Conservation (phyloP, 37 sponge, comb jelly and placozoan species). For the Diacarnus erythraeanus region DNA sequence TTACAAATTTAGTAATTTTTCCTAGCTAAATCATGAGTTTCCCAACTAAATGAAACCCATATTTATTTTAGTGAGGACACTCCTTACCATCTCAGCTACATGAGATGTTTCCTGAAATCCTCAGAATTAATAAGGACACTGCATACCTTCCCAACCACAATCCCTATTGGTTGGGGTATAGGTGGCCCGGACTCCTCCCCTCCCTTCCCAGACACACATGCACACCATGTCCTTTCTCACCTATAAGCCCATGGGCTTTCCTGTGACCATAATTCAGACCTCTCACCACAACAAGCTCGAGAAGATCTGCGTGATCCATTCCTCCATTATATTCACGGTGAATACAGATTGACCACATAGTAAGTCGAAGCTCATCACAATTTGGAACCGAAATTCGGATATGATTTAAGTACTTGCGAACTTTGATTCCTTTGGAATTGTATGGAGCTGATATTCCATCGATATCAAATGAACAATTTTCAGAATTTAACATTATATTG, state of each 20-base stretch:
- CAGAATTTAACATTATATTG: constrained; percentile 38
- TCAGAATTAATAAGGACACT: too few relatives aligned
- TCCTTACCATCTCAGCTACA: too few relatives aligned
- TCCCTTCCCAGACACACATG: too few relatives aligned
- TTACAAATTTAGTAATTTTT: too few relatives aligned
- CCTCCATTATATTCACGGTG: background rate
- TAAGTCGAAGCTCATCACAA: constrained; percentile 52
- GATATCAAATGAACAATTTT: constrained; percentile 29
- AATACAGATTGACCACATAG: constrained; percentile 61
- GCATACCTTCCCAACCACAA: too few relatives aligned
- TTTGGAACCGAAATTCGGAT: constrained; percentile 69
- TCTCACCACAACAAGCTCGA: constrained; percentile 59
- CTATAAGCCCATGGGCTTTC: constrained; percentile 69
- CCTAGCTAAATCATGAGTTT: too few relatives aligned
- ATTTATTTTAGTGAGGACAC: too few relatives aligned
- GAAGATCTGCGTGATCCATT: background rate
- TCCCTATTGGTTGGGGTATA: too few relatives aligned
- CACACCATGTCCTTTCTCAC: too few relatives aligned
- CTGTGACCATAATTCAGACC: constrained; percentile 61
- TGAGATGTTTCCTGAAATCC: too few relatives aligned
- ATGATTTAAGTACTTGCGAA: constrained; percentile 6
- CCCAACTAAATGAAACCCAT: too few relatives aligned
- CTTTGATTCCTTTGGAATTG: constrained; percentile 1
- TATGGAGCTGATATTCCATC: background rate
- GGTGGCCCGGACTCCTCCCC: too few relatives aligned